Evolutionary conservation across 2,888 invertebrate genomes (phyloP).

Genomic region (Cheilosia scutellata): DNA sequence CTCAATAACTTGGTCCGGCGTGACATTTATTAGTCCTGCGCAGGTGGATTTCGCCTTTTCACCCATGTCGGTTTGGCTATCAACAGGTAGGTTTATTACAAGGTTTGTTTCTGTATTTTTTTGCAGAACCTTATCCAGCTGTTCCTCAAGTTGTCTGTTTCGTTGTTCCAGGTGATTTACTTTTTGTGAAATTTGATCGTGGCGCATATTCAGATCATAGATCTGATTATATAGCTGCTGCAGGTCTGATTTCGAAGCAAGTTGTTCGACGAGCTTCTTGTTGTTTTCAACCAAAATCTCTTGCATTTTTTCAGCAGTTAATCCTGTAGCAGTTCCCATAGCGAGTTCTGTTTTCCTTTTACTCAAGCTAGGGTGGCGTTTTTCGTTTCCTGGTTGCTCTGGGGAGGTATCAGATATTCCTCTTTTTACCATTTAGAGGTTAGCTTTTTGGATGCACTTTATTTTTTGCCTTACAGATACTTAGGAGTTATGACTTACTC

Average conservation of each 20-base stretch:
- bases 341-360: constrained; percentile 17
- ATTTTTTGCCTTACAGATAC: too few relatives aligned
- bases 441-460: too few relatives aligned
- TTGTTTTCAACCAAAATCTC: constrained; percentile 25
- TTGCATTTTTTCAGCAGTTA: constrained; percentile 23
- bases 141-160: constrained; percentile 23
- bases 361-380: constrained; percentile 19
- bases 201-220: constrained; percentile 13
- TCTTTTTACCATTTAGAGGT: constrained; percentile 30
- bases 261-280: constrained; percentile 25
- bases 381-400: constrained; percentile 40
- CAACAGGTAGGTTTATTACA: constrained; percentile 21
- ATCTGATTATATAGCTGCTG: constrained; percentile 22
- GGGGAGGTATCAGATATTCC: constrained; percentile 17
- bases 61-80: constrained; percentile 22
- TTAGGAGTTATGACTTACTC: too few relatives aligned
- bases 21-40: constrained; percentile 2
- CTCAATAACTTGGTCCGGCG: background rate
- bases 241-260: constrained; percentile 28
- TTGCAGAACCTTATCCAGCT: constrained; percentile 15
- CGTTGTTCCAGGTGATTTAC: constrained; percentile 12
- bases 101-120: constrained; percentile 26
- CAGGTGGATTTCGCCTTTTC: constrained; percentile 36
- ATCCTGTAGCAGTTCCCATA: constrained; percentile 4
- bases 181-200: constrained; percentile 22